Evolutionary conservation across 2,797 vertebrate species (phyloP), one percentile per base, ranked within the genome.

Genomic region (Brachyalestes nurse): DNA sequence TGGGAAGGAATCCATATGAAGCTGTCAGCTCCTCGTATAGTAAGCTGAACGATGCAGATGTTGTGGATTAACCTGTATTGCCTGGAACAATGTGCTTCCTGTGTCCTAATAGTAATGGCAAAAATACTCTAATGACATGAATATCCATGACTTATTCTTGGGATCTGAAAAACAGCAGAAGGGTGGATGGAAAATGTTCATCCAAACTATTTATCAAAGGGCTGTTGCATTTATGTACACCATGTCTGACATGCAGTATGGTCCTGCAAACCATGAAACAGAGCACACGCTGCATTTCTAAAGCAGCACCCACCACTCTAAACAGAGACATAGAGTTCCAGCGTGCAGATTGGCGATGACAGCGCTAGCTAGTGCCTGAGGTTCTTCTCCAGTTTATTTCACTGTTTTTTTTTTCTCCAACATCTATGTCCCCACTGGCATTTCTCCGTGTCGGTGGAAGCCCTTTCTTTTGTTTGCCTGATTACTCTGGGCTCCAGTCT

Each of bases 51-150:
- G 25, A 84, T 77, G 75, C 86, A 87, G 74, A 88, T 90, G 88
- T 87, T 88, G 55, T 86, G 86, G 83, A 89, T 91, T 89, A 91
- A 89, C 88, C 89, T 90, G 87, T 85, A 70, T 65, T 78, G 80
- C 67, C 84, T 86, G 79, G 72, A 90, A 85, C 82, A 82, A 74
- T 81, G 86, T 77, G 87, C 86, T 88, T 88, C 87, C 85, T 89
- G 84, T 83, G 77, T 88, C 81, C 51, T 86, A 85, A 88, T 83
- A 72, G 79, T 71, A 80, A 69, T 67, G 79, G 79, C 80, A 86
- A 65, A 88, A 87, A 83, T 77, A 83, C 75, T n/a, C 72, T 78
- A 87, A 84, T 88, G 78, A 87, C 81, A 83, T 81, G 79, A 87
- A 89, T 75, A 80, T 77, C 66, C 25, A 53, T 76, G 58, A 86